Percentiles rank a stretch among this genome's conserved stretches.
Evolutionary conservation across 1,140 invertebrate species (phyloP).

Genomic region (Rhyacophila brunnea): DNA sequence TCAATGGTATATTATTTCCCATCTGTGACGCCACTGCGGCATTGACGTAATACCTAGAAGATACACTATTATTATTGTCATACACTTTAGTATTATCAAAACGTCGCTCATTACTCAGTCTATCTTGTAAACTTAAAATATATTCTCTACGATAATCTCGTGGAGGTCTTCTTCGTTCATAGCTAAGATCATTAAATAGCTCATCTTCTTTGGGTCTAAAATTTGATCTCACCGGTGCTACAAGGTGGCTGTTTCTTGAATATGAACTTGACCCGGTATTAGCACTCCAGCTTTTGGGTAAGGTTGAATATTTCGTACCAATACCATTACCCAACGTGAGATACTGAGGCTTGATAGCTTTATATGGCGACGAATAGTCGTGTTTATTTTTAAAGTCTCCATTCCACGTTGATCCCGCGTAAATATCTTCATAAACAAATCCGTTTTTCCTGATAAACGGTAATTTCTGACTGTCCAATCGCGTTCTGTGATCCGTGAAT

Average conservation of each 20-base stretch:
- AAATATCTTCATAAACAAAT: slow-evolving; percentile 53
- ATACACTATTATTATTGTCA: too few relatives aligned
- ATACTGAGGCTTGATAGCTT: slow-evolving; percentile 51
- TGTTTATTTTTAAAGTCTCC: slow-evolving; percentile 43
- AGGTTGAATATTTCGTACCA: slow-evolving; percentile 35
- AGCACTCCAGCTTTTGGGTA: slow-evolving; percentile 33
- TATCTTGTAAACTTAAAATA: too few relatives aligned
- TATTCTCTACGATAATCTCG: too few relatives aligned
- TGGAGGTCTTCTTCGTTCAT: too few relatives aligned
- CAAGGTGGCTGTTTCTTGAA: slow-evolving; percentile 12
- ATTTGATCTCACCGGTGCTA: slow-evolving; percentile 11
- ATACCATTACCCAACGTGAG: slow-evolving; percentile 46
- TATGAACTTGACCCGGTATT: slow-evolving; percentile 26
- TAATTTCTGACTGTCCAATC: too few relatives aligned
- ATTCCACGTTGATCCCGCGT: slow-evolving; percentile 45
- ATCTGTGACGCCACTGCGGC: too few relatives aligned
- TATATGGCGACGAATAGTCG: slow-evolving; percentile 45
- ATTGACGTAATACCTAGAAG: too few relatives aligned
- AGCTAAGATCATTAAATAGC: too few relatives aligned
- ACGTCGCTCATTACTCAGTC: too few relatives aligned
- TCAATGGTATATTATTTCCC: too few relatives aligned
- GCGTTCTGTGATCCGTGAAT: not conserved
- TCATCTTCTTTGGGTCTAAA: not conserved
- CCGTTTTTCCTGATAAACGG: slow-evolving; percentile 43
- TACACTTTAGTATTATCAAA: too few relatives aligned